These are phyloP conservation scores for Thaumetopoea pityocampa DNA, from an alignment of 1,140 invertebrate species.

Conservation along the genomic window DNA sequence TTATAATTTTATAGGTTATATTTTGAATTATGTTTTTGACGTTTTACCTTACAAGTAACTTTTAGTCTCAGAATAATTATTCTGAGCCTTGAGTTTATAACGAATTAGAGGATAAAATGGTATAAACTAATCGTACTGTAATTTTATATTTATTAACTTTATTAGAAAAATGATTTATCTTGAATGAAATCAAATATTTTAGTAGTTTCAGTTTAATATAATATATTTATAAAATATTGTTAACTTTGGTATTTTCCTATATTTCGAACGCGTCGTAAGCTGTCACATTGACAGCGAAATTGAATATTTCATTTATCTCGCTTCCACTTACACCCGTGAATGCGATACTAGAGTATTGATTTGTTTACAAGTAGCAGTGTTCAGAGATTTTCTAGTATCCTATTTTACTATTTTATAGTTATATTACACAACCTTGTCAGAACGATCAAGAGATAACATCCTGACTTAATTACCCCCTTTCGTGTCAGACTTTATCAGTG, in stretches of 20 bases:
- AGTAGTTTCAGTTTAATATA: too few relatives aligned
- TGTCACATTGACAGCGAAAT: constrained; percentile 20
- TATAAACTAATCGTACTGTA: too few relatives aligned
- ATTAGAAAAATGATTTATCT: too few relatives aligned
- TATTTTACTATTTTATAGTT: constrained; percentile 46
- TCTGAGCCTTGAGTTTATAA: too few relatives aligned
- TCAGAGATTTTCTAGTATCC: constrained; percentile 42
- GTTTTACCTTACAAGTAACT: not conserved
- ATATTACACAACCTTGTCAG: constrained; percentile 62
- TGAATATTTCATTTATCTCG: not conserved
- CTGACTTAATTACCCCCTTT: constrained; percentile 61
- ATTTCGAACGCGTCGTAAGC: not conserved
- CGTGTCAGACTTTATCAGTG: constrained; percentile 62
- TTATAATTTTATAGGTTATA: constrained; percentile 1
- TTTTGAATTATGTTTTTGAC: constrained; percentile 4
- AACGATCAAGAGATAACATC: constrained; percentile 65
- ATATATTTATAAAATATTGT: too few relatives aligned
- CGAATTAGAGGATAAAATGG: too few relatives aligned
- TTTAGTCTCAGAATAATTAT: too few relatives aligned
- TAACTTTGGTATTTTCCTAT: too few relatives aligned
- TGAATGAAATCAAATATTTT: too few relatives aligned
- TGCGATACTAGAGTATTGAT: constrained; percentile 65
- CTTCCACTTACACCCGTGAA: constrained; percentile 36
- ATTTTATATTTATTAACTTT: too few relatives aligned
- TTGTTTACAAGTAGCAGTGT: constrained; percentile 65